Evolutionary conservation across 2,797 vertebrate species (phyloP).

Genomic region (Silurus lanzhouensis): DNA sequence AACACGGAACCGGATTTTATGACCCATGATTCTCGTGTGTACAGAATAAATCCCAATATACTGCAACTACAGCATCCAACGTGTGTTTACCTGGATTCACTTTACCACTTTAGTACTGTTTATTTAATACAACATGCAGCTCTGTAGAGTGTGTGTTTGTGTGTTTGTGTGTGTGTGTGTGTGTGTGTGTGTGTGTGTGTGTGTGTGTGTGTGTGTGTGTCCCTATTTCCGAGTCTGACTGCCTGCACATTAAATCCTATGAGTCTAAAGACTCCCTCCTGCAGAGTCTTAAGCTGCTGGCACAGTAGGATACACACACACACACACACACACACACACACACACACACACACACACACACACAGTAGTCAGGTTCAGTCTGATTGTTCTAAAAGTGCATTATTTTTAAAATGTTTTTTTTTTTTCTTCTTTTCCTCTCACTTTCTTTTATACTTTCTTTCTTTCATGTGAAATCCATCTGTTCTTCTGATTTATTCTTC

Average conservation of each 20-base stretch:
- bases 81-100: neutral
- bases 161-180: neutral
- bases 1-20: neutral
- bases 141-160: neutral
- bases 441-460: neutral
- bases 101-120: neutral
- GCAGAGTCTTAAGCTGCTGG: slow-evolving; percentile 43
- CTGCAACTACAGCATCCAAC: too few species aligned
- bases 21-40: neutral
- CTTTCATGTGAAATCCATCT: too few species aligned
- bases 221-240: neutral
- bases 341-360: neutral
- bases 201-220: neutral
- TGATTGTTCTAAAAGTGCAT: neutral
- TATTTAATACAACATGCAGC: neutral
- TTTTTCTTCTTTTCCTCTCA: neutral
- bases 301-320: slow-evolving; percentile 12
- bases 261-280: slow-evolving; percentile 29
- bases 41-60: neutral
- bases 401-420: neutral
- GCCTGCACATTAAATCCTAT: neutral
- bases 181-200: slow-evolving; percentile 11
- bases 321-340: neutral
- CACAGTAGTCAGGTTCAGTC: neutral
- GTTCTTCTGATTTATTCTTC: too few species aligned